These are phyloP conservation scores for Clarias batrachus DNA, from an alignment of 2,113 vertebrate species.

Conservation along the genomic window DNA sequence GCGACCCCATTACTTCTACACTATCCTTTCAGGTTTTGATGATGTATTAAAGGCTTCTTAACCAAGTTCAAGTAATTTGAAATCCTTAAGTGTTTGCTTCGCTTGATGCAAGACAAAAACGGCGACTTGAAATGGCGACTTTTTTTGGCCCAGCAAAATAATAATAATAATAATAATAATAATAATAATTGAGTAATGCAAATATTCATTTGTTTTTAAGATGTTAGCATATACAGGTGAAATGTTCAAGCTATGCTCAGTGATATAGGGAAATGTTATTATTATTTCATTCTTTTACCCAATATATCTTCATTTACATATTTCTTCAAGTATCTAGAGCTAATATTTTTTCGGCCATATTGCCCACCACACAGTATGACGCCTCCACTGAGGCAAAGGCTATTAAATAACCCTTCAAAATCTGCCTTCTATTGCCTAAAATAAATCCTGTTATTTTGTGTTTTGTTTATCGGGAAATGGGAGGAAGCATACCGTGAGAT, in stretches of 20 bases:
- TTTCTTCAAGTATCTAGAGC: too few relatives aligned
- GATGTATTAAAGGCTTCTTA: too few relatives aligned
- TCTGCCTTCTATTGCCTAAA: not conserved
- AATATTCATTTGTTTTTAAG: not conserved
- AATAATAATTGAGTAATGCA: not conserved
- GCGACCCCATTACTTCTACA: too few relatives aligned
- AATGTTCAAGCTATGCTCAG: not conserved
- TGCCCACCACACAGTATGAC: not conserved
- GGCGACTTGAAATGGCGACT: too few relatives aligned
- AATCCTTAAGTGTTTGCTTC: too few relatives aligned
- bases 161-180: too few relatives aligned
- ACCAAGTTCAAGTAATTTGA: too few relatives aligned
- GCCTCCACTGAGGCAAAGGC: constrained; percentile 3
- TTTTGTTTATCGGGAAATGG: not conserved
- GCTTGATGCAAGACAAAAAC: too few relatives aligned
- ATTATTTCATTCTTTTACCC: too few relatives aligned
- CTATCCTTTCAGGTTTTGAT: too few relatives aligned
- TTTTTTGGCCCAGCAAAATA: too few relatives aligned
- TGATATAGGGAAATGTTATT: not conserved
- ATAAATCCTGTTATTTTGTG: not conserved
- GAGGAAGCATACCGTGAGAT: not conserved
- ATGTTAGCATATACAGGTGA: not conserved
- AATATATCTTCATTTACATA: too few relatives aligned
- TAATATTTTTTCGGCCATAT: not conserved
- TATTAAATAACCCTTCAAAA: not conserved